Percentiles rank a stretch among this genome's conserved stretches.
phyloP scores from a whole-genome alignment of 2,797 vertebrate genomes.

The Thunnus albacares region DNA sequence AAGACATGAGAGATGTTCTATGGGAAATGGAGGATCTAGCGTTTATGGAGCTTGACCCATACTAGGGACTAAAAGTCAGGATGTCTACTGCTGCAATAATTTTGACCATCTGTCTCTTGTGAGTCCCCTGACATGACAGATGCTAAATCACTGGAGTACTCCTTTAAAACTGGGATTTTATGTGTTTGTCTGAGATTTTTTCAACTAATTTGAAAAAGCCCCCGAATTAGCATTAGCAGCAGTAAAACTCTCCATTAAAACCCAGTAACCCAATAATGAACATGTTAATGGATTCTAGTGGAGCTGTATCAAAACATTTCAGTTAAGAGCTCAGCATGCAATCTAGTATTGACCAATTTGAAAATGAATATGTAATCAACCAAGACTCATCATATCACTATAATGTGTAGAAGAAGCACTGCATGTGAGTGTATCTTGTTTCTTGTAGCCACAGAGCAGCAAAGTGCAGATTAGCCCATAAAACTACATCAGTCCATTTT shows the following conservation, averaged over 20 bases:
- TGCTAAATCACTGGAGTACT: conserved; percentile 2
- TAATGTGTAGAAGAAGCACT: neutral
- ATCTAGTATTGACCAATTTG: neutral
- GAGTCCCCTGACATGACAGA: conserved; percentile 45
- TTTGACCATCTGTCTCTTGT: conserved; percentile 51
- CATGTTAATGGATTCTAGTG: conserved; percentile 7
- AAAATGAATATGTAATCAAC: neutral
- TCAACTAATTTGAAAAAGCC: conserved; percentile 32
- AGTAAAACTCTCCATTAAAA: conserved; percentile 48
- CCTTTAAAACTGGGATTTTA: conserved; percentile 46
- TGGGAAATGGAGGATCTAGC: neutral
- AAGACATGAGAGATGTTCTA: neutral
- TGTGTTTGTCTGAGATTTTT: conserved; percentile 40
- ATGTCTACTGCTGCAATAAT: conserved; percentile 21
- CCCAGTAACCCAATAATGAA: conserved; percentile 40
- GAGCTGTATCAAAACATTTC: conserved; percentile 24
- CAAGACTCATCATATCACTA: neutral
- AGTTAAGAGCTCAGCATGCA: neutral
- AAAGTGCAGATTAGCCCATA: conserved; percentile 20
- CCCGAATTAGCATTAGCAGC: conserved; percentile 52
- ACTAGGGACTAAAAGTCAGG: neutral
- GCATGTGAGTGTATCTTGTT: neutral
- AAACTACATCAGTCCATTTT: neutral
- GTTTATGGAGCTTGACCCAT: neutral
- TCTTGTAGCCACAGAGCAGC: neutral